Evolutionary conservation across 1,140 invertebrate genomes (phyloP).

Genomic region (Drosophila arizonae): DNA sequence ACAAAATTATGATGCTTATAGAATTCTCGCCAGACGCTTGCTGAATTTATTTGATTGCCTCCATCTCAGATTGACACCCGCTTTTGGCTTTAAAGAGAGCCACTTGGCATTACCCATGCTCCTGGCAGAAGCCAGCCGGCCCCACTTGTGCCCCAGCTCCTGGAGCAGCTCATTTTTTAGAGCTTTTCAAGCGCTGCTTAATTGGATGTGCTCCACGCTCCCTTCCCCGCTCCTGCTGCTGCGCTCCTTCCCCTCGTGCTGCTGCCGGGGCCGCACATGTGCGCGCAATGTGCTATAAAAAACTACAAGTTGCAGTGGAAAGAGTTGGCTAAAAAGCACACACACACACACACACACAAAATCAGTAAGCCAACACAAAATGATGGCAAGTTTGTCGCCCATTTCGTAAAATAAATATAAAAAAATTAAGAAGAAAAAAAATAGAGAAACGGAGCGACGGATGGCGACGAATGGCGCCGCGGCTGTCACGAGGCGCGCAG

Average conservation of each 20-base stretch:
- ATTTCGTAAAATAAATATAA: conserved; percentile 76
- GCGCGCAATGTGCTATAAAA: conserved; percentile 44
- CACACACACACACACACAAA: neutral
- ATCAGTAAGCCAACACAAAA: conserved; percentile 42
- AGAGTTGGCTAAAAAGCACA: conserved; percentile 8
- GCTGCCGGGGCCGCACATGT: conserved; percentile 51
- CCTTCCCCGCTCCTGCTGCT: neutral
- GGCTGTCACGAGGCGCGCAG: conserved; percentile 72
- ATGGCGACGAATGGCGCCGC: conserved; percentile 49
- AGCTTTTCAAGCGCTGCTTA: conserved; percentile 71
- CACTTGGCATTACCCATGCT: conserved; percentile 43
- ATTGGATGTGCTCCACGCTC: conserved; percentile 65
- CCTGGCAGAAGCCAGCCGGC: neutral
- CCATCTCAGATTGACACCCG: conserved; percentile 4
- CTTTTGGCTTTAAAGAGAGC: conserved; percentile 27
- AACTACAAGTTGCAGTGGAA: conserved; percentile 45
- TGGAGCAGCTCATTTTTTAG: conserved; percentile 57
- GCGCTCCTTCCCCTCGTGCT: neutral
- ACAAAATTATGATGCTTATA: neutral
- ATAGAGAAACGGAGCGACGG: conserved; percentile 26
- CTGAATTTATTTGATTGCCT: neutral
- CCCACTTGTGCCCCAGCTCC: conserved; percentile 2
- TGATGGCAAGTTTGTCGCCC: conserved; percentile 74
- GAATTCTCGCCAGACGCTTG: neutral
- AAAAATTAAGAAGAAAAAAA: conserved; percentile 45